Evolutionary conservation across 1,140 invertebrate species (phyloP).

Genomic region (Drosophila pseudoananassae): DNA sequence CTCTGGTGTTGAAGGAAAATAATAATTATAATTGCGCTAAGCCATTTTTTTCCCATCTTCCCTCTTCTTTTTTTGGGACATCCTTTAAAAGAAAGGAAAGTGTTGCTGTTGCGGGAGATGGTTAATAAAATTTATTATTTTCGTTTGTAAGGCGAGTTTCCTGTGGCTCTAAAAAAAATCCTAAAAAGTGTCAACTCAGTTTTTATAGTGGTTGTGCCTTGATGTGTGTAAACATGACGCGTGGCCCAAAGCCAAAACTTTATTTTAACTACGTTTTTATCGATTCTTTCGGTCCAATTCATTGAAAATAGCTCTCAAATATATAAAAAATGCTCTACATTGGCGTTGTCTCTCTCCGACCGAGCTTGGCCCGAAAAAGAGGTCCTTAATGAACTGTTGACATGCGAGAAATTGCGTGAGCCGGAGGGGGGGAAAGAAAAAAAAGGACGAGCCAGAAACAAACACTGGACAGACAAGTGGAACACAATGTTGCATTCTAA

Average conservation of each 20-base stretch:
- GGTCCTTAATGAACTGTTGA: conserved; percentile 72
- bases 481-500: conserved; percentile 69
- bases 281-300: conserved; percentile 62
- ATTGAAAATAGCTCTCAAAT: conserved; percentile 52
- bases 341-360: conserved; percentile 36
- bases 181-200: conserved; percentile 31
- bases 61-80: not conserved
- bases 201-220: conserved; percentile 33
- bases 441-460: conserved; percentile 5
- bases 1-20: conserved; percentile 17
- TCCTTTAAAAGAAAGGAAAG: conserved; percentile 9
- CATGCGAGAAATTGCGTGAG: conserved; percentile 76
- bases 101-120: not conserved
- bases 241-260: conserved; percentile 49
- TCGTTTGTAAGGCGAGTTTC: conserved; percentile 50
- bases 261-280: conserved; percentile 78
- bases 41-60: conserved; percentile 15
- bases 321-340: conserved; percentile 27
- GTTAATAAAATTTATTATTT: conserved; percentile 59
- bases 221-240: conserved; percentile 52
- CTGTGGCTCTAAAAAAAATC: conserved; percentile 16
- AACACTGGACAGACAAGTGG: conserved; percentile 61
- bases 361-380: conserved; percentile 13
- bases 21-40: conserved; percentile 52
- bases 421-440: conserved; percentile 39